Evolutionary conservation across 2,888 invertebrate species (phyloP).

Genomic region (Lydus trimaculatus): DNA sequence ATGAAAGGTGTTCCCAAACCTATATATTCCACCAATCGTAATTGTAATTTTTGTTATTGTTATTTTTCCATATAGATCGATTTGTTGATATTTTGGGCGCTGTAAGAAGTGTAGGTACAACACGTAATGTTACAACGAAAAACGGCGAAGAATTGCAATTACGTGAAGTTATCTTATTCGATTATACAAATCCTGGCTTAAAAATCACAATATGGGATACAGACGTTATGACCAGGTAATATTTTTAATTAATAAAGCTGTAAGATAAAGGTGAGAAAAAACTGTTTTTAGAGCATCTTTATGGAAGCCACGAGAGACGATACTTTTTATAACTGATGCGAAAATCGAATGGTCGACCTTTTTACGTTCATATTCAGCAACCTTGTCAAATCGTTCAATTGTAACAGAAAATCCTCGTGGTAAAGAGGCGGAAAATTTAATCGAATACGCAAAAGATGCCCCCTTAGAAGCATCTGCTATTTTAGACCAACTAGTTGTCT

Average conservation of each 20-base stretch:
- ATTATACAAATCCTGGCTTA: slow-evolving; percentile 67
- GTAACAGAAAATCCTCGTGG: slow-evolving; percentile 78
- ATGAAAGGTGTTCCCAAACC: slow-evolving; percentile 45
- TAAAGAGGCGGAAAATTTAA: slow-evolving; percentile 67
- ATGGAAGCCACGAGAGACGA: slow-evolving; percentile 74
- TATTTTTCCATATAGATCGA: slow-evolving; percentile 50
- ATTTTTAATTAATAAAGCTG: neutral
- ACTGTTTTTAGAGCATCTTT: slow-evolving; percentile 62
- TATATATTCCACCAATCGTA: neutral
- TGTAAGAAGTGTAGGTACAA: slow-evolving; percentile 69
- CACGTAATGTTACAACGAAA: slow-evolving; percentile 69
- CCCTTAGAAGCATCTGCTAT: slow-evolving; percentile 54
- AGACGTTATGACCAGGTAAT: slow-evolving; percentile 71
- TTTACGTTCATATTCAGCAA: slow-evolving; percentile 62
- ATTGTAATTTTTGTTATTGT: neutral
- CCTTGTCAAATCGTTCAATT: slow-evolving; percentile 65
- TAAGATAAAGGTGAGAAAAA: neutral
- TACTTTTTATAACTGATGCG: slow-evolving; percentile 76
- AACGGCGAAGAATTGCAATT: slow-evolving; percentile 67
- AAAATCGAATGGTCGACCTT: slow-evolving; percentile 68
- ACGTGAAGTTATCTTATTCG: slow-evolving; percentile 72
- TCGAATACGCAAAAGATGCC: slow-evolving; percentile 62
- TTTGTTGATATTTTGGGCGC: slow-evolving; percentile 74
- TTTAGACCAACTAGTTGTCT: slow-evolving; percentile 48
- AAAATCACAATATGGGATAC: slow-evolving; percentile 72